A percentile compares a stretch with the other conserved stretches of the same genome.
These are phyloP conservation scores for Lordiphosa mommai DNA, from an alignment of 1,140 invertebrate species.

Conservation along the genomic window DNA sequence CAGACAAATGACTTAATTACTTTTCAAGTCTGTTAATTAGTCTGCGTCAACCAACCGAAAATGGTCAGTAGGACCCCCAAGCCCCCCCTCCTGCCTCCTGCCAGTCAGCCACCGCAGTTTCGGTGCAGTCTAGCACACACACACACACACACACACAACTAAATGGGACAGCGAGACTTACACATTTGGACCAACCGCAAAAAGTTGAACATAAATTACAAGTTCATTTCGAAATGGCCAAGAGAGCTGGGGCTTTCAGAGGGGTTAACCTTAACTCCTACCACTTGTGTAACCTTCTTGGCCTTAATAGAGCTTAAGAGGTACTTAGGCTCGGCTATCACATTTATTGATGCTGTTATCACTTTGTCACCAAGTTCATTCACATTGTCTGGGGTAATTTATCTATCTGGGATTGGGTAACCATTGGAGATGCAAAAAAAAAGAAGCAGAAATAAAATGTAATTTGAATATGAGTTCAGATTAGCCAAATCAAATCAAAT, in stretches of 20 bases:
- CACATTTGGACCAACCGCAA: background rate
- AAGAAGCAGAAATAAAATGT: too few species aligned
- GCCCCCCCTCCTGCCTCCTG: too few species aligned
- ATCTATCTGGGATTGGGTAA: slow-evolving; percentile 2
- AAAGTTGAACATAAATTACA: slow-evolving; percentile 70
- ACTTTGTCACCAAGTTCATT: slow-evolving; percentile 1
- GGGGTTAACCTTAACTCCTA: background rate
- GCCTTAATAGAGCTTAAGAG: background rate
- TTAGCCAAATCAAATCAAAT: too few species aligned
- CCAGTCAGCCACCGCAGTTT: slow-evolving; percentile 12
- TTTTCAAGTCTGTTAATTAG: slow-evolving; percentile 75
- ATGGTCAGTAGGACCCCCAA: too few species aligned
- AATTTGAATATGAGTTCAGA: too few species aligned
- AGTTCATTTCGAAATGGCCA: slow-evolving; percentile 31
- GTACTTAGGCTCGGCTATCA: background rate
- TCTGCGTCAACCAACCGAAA: slow-evolving; percentile 34
- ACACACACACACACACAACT: too few species aligned
- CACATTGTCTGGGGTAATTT: slow-evolving; percentile 12
- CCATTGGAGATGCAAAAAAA: too few species aligned
- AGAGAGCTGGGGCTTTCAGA: background rate
- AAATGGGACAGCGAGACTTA: slow-evolving; percentile 13
- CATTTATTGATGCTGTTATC: slow-evolving; percentile 41
- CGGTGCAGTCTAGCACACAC: background rate
- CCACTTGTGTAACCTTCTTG: background rate
- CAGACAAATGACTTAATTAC: slow-evolving; percentile 76